A percentile compares a stretch with the other conserved stretches of the same genome.
Evolutionary conservation across 2,113 vertebrate species (phyloP).

Genomic region (Neofelis nebulosa): DNA sequence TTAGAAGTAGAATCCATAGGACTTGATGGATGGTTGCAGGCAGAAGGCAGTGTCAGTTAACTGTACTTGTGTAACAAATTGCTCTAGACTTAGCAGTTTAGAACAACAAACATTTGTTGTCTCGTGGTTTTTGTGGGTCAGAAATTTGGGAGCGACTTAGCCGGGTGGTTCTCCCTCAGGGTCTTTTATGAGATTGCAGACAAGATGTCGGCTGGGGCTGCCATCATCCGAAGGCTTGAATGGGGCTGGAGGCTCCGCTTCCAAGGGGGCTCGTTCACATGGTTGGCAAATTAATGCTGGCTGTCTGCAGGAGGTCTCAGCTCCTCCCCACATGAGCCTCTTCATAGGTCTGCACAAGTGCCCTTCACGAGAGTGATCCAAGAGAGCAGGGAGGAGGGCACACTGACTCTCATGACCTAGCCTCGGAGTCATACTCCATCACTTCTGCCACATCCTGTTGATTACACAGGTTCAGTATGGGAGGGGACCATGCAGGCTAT

Average conservation of each 20-base stretch:
- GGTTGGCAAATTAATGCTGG: neutral
- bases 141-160: neutral
- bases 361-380: neutral
- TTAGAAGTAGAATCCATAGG: neutral
- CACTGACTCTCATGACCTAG: rapidly evolving
- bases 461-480: neutral
- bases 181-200: neutral
- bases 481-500: neutral
- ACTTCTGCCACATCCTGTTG: neutral
- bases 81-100: neutral
- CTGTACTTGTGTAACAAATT: neutral
- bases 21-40: neutral
- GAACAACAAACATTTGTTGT: neutral
- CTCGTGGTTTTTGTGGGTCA: neutral
- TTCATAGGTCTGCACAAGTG: neutral
- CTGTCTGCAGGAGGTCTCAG: neutral
- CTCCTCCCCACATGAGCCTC: neutral
- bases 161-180: neutral
- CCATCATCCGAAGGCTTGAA: neutral
- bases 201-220: neutral
- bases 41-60: neutral
- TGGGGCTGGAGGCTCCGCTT: neutral
- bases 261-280: neutral
- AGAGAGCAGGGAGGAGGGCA: neutral
- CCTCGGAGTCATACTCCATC: neutral